phyloP scores from a whole-genome alignment of 2,113 vertebrate genomes.

The Onychostoma macrolepis region DNA sequence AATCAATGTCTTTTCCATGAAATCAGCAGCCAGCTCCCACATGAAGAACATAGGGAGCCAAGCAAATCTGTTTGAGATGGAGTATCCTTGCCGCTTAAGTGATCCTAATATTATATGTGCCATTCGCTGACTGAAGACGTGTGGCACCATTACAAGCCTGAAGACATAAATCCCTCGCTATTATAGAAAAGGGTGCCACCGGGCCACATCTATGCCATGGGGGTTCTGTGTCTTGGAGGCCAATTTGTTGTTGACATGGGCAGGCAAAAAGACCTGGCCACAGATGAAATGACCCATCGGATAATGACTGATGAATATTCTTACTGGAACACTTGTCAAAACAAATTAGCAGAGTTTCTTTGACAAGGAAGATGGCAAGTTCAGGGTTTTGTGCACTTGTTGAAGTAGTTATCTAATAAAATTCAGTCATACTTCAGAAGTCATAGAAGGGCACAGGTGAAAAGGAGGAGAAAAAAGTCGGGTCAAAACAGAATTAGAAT shows the following conservation, averaged over 20 bases:
- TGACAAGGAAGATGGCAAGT: conserved; percentile 25
- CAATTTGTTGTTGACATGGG: conserved; percentile 47
- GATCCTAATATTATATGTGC: conserved; percentile 54
- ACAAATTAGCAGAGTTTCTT: conserved; percentile 1
- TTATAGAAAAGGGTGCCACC: neutral
- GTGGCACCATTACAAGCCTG: conserved; percentile 52
- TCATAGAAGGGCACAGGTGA: conserved; percentile 11
- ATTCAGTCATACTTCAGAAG: neutral
- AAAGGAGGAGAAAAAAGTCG: neutral
- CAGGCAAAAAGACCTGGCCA: conserved; percentile 20
- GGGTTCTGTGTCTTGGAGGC: conserved; percentile 22
- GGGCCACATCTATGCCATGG: conserved; percentile 6
- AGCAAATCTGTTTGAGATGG: conserved; percentile 51
- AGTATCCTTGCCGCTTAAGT: conserved; percentile 55
- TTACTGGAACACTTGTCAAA: conserved; percentile 39
- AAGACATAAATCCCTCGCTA: conserved; percentile 51
- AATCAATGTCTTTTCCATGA: conserved; percentile 72
- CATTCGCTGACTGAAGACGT: conserved; percentile 47
- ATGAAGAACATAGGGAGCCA: conserved; percentile 35
- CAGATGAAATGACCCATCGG: conserved; percentile 51
- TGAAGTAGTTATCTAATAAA: conserved; percentile 21
- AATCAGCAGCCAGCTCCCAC: conserved; percentile 66
- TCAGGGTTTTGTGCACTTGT: conserved; percentile 39
- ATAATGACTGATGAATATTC: conserved; percentile 54
- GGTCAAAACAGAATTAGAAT: neutral